Evolutionary conservation across 1,140 invertebrate genomes (phyloP).

Genomic region (Diprion similis): DNA sequence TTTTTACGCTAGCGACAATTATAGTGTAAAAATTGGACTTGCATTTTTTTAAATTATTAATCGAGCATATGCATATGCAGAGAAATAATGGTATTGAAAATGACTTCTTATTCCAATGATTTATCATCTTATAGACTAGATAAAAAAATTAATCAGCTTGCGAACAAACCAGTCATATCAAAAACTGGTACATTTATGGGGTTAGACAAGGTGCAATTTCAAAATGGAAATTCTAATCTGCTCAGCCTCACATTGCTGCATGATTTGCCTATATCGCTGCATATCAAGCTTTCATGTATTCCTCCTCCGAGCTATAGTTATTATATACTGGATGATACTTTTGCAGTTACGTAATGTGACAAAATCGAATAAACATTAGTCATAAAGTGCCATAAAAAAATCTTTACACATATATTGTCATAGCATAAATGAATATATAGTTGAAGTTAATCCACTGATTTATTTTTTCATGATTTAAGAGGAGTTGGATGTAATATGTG

Average conservation of each 20-base stretch:
- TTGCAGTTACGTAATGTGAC: too few species aligned
- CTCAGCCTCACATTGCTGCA: not conserved
- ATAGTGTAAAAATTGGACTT: too few species aligned
- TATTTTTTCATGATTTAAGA: constrained; percentile 5
- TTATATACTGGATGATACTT: not conserved
- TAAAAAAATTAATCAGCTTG: not conserved
- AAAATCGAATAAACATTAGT: too few species aligned
- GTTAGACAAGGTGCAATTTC: not conserved
- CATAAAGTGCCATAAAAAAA: not conserved
- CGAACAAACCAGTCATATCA: not conserved
- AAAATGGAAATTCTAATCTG: not conserved
- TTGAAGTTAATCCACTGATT: not conserved
- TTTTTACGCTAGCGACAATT: too few species aligned
- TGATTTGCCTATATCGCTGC: not conserved
- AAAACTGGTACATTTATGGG: not conserved
- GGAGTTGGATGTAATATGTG: constrained; percentile 19
- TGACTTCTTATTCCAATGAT: too few species aligned
- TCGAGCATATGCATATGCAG: too few species aligned
- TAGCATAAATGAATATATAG: constrained; percentile 18
- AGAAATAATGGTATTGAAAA: too few species aligned
- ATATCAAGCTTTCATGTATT: not conserved
- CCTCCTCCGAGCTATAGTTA: not conserved
- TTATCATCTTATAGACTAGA: too few species aligned
- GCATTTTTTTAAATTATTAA: too few species aligned
- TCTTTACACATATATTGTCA: constrained; percentile 29